Conservation (phyloP, 30 jellyfish, hydroid and myxozoan genomes). For the Pelagia noctiluca region DNA sequence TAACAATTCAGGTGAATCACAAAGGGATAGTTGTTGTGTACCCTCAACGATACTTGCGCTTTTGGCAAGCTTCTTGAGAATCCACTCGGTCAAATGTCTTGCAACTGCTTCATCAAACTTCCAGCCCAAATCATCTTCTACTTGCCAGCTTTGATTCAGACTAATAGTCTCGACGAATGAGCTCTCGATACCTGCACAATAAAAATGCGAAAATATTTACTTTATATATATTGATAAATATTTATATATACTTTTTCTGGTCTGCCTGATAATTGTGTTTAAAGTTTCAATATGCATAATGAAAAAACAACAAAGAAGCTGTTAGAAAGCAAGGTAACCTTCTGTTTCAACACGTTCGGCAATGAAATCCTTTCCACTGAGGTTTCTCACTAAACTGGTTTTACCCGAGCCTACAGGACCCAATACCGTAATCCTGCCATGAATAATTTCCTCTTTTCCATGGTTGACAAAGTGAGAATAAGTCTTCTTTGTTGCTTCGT, state of each 20-base stretch:
- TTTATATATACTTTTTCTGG: no score
- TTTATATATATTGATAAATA: no score
- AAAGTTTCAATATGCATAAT: no score
- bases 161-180: constrained; percentile 29
- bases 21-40: neutral
- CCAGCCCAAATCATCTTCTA: constrained; percentile 17
- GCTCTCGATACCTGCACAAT: constrained; percentile 47
- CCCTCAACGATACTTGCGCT: neutral
- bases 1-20: constrained; percentile 1
- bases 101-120: constrained; percentile 28
- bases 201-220: no score
- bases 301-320: neutral
- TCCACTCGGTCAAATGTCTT: neutral
- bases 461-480: constrained; percentile 16
- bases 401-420: constrained; percentile 55
- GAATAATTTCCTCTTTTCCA: constrained; percentile 28
- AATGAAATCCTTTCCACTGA: constrained; percentile 55
- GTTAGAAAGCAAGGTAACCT: constrained; percentile 35
- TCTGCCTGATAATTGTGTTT: no score
- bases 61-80: neutral
- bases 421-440: constrained; percentile 31
- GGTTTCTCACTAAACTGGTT: constrained; percentile 42
- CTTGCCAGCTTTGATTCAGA: constrained; percentile 44
- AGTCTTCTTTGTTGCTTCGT: constrained; percentile 6
- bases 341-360: constrained; percentile 34